phyloP scores from a whole-genome alignment of 1,140 invertebrate species.

The Aphaenogaster floridana region DNA sequence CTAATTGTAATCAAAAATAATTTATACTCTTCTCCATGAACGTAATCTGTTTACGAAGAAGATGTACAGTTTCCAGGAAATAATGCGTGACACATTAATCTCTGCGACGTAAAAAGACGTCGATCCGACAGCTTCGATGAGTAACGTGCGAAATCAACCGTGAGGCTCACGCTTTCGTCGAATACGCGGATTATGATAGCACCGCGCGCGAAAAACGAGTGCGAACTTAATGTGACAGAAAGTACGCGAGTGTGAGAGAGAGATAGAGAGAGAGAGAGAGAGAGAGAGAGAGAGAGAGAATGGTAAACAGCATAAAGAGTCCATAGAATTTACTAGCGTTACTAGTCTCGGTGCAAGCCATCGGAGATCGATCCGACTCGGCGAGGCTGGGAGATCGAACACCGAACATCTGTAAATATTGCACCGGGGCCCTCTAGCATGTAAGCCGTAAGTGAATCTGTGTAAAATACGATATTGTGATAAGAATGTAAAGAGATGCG shows the following conservation, averaged over 20 bases:
- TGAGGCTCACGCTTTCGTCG: constrained; percentile 66
- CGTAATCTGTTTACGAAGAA: neutral
- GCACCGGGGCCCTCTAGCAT: constrained; percentile 80
- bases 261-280: constrained; percentile 37
- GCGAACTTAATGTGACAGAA: constrained; percentile 32
- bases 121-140: constrained; percentile 23
- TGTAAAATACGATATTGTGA: constrained; percentile 86
- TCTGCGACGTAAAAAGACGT: neutral
- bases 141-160: constrained; percentile 26
- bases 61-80: neutral
- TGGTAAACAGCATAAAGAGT: constrained; percentile 67
- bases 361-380: constrained; percentile 65
- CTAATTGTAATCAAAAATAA: neutral
- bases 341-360: constrained; percentile 79
- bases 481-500: constrained; percentile 84
- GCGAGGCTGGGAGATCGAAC: constrained; percentile 70
- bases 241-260: constrained; percentile 24
- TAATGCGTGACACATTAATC: constrained; percentile 13
- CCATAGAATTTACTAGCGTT: constrained; percentile 83
- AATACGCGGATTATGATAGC: constrained; percentile 50
- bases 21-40: neutral
- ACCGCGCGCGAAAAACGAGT: constrained; percentile 26
- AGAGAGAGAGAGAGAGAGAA: constrained; percentile 44
- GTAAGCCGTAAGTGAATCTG: constrained; percentile 84
- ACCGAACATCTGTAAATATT: constrained; percentile 76